A percentile compares a stretch with the other conserved stretches of the same genome.
Conservation (phyloP, 2,113 vertebrate species). For the Ciconia maguari region DNA sequence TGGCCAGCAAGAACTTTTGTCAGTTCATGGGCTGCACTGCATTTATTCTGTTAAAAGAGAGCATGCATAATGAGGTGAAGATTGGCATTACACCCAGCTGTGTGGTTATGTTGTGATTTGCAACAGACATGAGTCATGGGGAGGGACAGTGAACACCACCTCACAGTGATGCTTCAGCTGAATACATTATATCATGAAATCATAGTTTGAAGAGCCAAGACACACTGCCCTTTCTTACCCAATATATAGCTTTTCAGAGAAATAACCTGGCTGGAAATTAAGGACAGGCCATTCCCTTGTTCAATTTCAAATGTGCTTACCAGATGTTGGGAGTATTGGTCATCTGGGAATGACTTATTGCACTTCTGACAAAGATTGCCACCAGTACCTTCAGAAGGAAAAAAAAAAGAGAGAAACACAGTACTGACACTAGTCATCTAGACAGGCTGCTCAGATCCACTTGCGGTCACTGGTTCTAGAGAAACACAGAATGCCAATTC, state of each 20-base stretch:
- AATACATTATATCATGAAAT: not conserved
- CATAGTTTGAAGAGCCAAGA: not conserved
- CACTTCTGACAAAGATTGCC: not conserved
- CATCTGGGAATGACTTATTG: not conserved
- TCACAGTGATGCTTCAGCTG: not conserved
- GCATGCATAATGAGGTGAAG: not conserved
- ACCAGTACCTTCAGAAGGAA: not conserved
- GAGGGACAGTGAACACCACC: not conserved
- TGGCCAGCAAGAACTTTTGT: not conserved
- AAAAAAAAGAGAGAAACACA: not conserved
- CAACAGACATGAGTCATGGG: not conserved
- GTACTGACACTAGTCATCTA: not conserved
- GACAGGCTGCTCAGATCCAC: not conserved
- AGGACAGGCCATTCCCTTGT: not conserved
- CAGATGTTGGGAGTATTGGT: slow-evolving; percentile 10
- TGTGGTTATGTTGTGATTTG: not conserved
- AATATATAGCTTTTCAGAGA: not conserved
- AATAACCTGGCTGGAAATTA: not conserved
- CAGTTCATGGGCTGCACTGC: not conserved
- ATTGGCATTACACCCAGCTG: not conserved
- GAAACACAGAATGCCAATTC: not conserved
- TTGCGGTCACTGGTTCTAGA: not conserved
- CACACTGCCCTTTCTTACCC: not conserved
- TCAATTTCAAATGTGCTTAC: slow-evolving; percentile 14
- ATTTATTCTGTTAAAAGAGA: not conserved